Evolutionary conservation across 2,113 vertebrate species (phyloP).

Genomic region (Hystrix cristata): DNA sequence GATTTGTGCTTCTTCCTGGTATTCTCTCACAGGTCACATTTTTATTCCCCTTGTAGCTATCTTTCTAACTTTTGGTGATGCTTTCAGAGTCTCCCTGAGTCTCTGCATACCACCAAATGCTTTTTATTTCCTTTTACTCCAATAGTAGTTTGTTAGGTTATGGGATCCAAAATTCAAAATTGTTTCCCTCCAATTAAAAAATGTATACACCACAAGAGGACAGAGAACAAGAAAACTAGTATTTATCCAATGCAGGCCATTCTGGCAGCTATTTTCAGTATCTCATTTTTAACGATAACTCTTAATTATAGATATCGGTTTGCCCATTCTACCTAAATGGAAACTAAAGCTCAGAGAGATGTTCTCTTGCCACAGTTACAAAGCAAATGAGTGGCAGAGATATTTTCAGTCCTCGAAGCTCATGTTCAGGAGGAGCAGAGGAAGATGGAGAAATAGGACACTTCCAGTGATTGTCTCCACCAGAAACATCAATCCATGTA

Average conservation of each 20-base stretch:
- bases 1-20: neutral
- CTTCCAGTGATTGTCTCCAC: neutral
- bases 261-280: neutral
- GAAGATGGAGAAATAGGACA: neutral
- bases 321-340: neutral
- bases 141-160: neutral
- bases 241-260: neutral
- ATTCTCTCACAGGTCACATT: neutral
- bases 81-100: neutral
- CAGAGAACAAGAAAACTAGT: neutral
- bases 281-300: neutral
- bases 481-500: neutral
- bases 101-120: neutral
- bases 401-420: neutral
- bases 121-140: constrained; percentile 3
- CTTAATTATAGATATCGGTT: neutral
- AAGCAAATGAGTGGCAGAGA: constrained; percentile 17
- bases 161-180: constrained; percentile 44
- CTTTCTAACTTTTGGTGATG: neutral
- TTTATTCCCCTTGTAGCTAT: neutral
- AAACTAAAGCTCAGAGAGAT: constrained; percentile 1
- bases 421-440: neutral
- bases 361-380: neutral
- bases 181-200: constrained; percentile 38
- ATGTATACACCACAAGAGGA: neutral